A percentile compares a stretch with the other conserved stretches of the same genome.
Conservation (phyloP, 1,140 invertebrate genomes). For the Propsilocerus akamusi region DNA sequence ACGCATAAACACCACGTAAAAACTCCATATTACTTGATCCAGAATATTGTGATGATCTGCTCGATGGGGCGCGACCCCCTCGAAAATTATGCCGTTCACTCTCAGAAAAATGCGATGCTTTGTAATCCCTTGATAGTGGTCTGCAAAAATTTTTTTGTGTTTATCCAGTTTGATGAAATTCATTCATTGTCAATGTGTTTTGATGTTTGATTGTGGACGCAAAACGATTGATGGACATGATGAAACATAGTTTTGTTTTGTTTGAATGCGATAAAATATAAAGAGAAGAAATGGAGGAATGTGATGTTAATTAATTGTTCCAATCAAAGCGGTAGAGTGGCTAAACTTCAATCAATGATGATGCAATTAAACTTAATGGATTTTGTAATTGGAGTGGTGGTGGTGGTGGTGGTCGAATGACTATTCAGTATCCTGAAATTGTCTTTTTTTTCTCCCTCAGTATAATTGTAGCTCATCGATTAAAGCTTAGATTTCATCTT, state of each 20-base stretch:
- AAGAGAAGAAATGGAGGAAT: not conserved
- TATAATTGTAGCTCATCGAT: slow-evolving; percentile 1
- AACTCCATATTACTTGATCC: slow-evolving; percentile 23
- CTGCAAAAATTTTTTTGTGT: too few relatives aligned
- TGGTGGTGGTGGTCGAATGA: too few relatives aligned
- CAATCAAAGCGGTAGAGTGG: not conserved
- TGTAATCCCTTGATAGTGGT: not conserved
- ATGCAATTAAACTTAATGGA: slow-evolving; percentile 1
- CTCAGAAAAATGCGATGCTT: slow-evolving; percentile 1
- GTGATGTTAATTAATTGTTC: not conserved
- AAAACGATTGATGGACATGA: too few relatives aligned
- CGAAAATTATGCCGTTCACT: not conserved
- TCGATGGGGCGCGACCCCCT: not conserved
- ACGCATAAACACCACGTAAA: slow-evolving; percentile 27
- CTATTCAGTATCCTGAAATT: too few relatives aligned
- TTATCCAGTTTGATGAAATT: too few relatives aligned
- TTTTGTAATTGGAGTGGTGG: too few relatives aligned
- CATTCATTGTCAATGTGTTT: too few relatives aligned
- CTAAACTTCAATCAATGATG: slow-evolving; percentile 3
- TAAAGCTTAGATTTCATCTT: slow-evolving; percentile 1
- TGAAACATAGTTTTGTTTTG: too few relatives aligned
- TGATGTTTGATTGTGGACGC: too few relatives aligned
- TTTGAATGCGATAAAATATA: too few relatives aligned
- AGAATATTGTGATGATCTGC: slow-evolving; percentile 2
- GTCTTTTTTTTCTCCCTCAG: too few relatives aligned